Conservation (phyloP, 2,888 invertebrate species). For the Hirtodrosophila histrioides region DNA sequence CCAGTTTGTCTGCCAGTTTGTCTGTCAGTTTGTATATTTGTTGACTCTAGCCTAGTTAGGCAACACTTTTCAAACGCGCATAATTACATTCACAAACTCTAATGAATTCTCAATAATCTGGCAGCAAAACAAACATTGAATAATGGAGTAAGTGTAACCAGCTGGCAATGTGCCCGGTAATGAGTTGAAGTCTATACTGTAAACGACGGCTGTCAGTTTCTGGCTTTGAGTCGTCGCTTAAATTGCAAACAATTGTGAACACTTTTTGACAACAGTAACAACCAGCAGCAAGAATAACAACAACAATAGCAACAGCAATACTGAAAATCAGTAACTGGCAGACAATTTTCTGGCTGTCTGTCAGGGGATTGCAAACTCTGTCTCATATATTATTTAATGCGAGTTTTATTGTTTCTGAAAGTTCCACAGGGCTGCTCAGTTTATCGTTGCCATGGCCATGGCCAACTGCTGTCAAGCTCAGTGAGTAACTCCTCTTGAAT, state of each 20-base stretch:
- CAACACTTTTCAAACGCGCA: conserved; percentile 25
- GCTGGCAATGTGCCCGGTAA: conserved; percentile 49
- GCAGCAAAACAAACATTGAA: conserved; percentile 25
- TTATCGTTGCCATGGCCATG: conserved; percentile 33
- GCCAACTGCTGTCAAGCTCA: conserved; percentile 47
- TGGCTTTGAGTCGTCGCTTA: conserved; percentile 20
- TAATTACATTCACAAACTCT: conserved; percentile 65
- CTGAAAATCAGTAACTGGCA: conserved; percentile 34
- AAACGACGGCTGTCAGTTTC: conserved; percentile 12
- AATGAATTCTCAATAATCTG: conserved; percentile 75
- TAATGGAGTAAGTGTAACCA: conserved; percentile 2
- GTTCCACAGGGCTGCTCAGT: conserved; percentile 51
- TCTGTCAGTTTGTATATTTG: neutral
- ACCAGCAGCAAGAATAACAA: neutral
- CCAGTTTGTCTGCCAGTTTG: neutral
- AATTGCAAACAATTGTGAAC: conserved; percentile 48
- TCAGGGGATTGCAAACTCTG: conserved; percentile 42
- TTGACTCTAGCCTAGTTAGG: conserved; percentile 26
- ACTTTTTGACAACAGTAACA: conserved; percentile 22
- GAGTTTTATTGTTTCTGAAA: conserved; percentile 74
- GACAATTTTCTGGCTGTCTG: conserved; percentile 44
- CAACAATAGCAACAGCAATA: neutral
- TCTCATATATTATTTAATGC: conserved; percentile 63
- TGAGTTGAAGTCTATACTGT: conserved; percentile 33
- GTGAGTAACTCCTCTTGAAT: conserved; percentile 8